A percentile compares a stretch with the other conserved stretches of the same genome.
Conservation (phyloP, 2,888 invertebrate genomes). For the Listrodromus nycthemerus region DNA sequence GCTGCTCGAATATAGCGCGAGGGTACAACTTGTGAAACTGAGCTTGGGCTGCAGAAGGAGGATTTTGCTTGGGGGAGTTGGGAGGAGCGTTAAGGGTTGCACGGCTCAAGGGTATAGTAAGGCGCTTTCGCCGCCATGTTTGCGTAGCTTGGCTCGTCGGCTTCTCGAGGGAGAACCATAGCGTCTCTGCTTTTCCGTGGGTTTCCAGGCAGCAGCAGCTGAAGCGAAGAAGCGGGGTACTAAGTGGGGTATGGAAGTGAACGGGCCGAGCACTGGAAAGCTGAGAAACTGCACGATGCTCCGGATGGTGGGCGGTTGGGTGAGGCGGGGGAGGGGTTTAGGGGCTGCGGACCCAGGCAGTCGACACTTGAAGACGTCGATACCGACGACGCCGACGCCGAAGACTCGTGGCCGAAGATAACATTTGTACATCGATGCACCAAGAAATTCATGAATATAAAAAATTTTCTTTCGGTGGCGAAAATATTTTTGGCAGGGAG, state of each 20-base stretch:
- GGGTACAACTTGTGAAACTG: conserved; percentile 27
- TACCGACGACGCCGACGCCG: conserved; percentile 73
- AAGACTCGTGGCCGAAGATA: conserved; percentile 45
- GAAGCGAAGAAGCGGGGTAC: conserved; percentile 69
- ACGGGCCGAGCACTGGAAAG: conserved; percentile 50
- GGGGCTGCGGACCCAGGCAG: conserved; percentile 58
- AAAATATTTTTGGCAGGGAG: too few relatives aligned
- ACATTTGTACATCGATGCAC: neutral
- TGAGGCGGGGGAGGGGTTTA: conserved; percentile 32
- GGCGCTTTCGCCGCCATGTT: conserved; percentile 79
- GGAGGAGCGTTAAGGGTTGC: conserved; percentile 75
- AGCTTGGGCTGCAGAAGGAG: conserved; percentile 52
- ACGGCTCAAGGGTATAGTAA: conserved; percentile 74
- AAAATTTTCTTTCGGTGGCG: neutral
- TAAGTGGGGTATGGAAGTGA: conserved; percentile 57
- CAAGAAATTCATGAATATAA: neutral
- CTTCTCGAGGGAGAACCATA: conserved; percentile 65
- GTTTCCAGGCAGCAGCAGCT: conserved; percentile 74
- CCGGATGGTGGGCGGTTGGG: conserved; percentile 7
- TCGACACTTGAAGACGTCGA: conserved; percentile 78
- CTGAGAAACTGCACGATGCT: conserved; percentile 61
- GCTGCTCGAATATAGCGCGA: conserved; percentile 52
- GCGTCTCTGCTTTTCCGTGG: conserved; percentile 70
- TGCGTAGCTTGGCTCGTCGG: conserved; percentile 74
- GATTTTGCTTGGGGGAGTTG: conserved; percentile 5